These are phyloP conservation scores for Lucilia cuprina DNA, from an alignment of 1,140 invertebrate species.

Conservation along the genomic window DNA sequence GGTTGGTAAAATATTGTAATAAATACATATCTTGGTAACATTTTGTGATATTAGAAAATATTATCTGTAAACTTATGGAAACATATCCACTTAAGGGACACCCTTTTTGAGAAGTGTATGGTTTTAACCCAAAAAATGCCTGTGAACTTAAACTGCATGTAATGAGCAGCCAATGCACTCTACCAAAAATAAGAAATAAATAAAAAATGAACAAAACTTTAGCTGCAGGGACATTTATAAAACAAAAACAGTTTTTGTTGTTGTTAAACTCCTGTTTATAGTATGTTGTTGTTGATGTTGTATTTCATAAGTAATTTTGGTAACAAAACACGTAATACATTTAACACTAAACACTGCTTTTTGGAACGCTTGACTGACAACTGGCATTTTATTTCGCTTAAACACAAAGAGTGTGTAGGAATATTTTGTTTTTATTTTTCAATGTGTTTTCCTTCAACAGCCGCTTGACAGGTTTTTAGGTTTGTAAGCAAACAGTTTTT, in stretches of 20 bases:
- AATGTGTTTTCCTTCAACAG: not conserved
- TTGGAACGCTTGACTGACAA: not conserved
- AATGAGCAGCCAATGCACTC: slow-evolving; percentile 17
- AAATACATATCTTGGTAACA: too few species aligned
- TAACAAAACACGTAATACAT: not conserved
- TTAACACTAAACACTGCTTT: slow-evolving; percentile 17
- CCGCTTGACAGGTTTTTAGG: slow-evolving; percentile 24
- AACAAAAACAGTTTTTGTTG: not conserved
- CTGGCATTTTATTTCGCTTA: not conserved
- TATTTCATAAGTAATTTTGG: not conserved
- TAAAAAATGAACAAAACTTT: not conserved
- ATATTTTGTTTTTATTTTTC: not conserved
- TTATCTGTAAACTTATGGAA: too few species aligned
- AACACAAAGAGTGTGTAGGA: not conserved
- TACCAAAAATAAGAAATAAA: not conserved
- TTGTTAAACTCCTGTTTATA: slow-evolving; percentile 7
- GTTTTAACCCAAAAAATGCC: not conserved
- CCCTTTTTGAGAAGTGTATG: not conserved
- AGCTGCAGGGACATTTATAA: not conserved
- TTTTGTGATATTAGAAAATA: too few species aligned
- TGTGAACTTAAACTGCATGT: slow-evolving; percentile 19
- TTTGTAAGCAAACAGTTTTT: slow-evolving; percentile 9
- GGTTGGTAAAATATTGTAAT: too few species aligned
- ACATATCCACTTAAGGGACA: not conserved
- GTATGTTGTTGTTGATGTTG: not conserved